Evolutionary conservation across 2,113 vertebrate genomes (phyloP).

Genomic region (Tricholaema leucomelas): DNA sequence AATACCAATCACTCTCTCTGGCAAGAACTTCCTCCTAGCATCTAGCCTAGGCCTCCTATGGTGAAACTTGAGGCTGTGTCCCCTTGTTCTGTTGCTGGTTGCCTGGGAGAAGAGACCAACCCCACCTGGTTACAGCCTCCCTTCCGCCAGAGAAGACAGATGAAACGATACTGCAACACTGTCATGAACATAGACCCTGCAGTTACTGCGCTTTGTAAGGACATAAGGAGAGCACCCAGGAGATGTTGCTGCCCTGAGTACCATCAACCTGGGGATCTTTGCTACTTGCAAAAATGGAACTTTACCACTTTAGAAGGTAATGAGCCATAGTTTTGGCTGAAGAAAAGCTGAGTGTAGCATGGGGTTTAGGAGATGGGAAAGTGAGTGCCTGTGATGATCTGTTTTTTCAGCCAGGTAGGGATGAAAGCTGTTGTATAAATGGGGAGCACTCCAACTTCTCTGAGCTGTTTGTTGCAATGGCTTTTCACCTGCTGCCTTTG

Average conservation of each 20-base stretch:
- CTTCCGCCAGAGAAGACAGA: neutral
- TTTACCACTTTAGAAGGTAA: neutral
- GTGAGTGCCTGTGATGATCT: neutral
- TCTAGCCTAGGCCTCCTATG: too few relatives aligned
- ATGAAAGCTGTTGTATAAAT: neutral
- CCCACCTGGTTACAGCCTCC: too few relatives aligned
- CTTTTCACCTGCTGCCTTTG: neutral
- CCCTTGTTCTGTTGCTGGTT: too few relatives aligned
- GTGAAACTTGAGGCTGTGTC: too few relatives aligned
- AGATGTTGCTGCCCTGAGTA: neutral
- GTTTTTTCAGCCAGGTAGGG: neutral
- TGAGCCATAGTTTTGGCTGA: neutral
- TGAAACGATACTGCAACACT: neutral
- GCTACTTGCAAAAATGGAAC: neutral
- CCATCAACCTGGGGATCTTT: neutral
- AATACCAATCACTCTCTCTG: too few relatives aligned
- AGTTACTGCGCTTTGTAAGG: neutral
- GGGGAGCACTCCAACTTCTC: neutral
- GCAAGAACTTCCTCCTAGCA: too few relatives aligned
- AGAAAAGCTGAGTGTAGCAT: neutral
- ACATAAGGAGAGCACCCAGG: neutral
- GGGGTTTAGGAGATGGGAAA: neutral
- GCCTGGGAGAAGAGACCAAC: too few relatives aligned
- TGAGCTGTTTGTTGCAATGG: neutral
- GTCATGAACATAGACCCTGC: neutral